These are phyloP conservation scores for Dascyllus trimaculatus DNA, from an alignment of 2,113 vertebrate genomes.

Conservation along the genomic window DNA sequence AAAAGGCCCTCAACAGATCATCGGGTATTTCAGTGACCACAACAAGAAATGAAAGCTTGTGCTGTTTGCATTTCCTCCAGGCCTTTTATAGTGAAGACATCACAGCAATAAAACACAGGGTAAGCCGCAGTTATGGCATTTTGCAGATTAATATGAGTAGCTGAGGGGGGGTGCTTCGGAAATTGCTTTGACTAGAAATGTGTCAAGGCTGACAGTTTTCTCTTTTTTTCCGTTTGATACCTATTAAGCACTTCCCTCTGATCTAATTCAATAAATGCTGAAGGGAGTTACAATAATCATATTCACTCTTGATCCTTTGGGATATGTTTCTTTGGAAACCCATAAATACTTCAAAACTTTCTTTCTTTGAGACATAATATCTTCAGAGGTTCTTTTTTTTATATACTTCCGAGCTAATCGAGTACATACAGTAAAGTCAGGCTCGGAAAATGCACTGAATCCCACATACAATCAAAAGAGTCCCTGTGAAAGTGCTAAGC, in stretches of 20 bases:
- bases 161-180: conserved; percentile 71
- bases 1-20: conserved; percentile 39
- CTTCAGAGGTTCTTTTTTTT: conserved; percentile 50
- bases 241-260: conserved; percentile 76
- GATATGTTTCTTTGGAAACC: conserved; percentile 73
- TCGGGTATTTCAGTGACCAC: conserved; percentile 59
- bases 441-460: conserved; percentile 54
- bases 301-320: conserved; percentile 73
- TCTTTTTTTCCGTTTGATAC: conserved; percentile 70
- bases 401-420: conserved; percentile 45
- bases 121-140: conserved; percentile 66
- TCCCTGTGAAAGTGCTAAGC: conserved; percentile 64
- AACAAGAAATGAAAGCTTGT: conserved; percentile 64
- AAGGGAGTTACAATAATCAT: conserved; percentile 79
- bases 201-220: conserved; percentile 73
- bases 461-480: conserved; percentile 65
- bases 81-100: conserved; percentile 44
- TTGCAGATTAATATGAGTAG: conserved; percentile 75
- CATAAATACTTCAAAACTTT: conserved; percentile 73
- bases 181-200: conserved; percentile 77
- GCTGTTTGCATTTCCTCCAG: conserved; percentile 61
- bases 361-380: conserved; percentile 56
- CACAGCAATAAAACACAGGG: conserved; percentile 55
- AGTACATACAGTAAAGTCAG: conserved; percentile 54
- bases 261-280: conserved; percentile 81